A percentile compares a stretch with the other conserved stretches of the same genome.
Evolutionary conservation across 2,797 vertebrate genomes (phyloP).

Genomic region (Erethizon dorsatum): DNA sequence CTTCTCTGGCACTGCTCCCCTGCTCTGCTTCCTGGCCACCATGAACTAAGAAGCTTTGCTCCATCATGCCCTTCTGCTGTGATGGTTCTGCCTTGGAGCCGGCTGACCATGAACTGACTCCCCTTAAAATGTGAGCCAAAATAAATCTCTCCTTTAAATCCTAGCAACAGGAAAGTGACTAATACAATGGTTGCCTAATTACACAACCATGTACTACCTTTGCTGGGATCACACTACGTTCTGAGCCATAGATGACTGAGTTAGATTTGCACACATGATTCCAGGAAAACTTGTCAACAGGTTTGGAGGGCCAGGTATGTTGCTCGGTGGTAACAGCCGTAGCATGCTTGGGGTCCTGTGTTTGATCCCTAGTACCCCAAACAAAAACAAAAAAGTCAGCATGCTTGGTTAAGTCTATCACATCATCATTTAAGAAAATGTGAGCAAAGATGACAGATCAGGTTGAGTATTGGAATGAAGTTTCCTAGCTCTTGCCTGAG

Average conservation of each 20-base stretch:
- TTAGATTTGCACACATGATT: neutral
- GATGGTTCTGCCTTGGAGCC: too few relatives aligned
- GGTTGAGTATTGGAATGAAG: neutral
- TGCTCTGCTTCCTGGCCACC: too few relatives aligned
- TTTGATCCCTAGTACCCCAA: neutral
- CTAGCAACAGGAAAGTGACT: neutral
- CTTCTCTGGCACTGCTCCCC: neutral
- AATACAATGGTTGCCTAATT: neutral
- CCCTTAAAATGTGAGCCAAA: too few relatives aligned
- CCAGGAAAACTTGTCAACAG: neutral
- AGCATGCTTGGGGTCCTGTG: too few relatives aligned
- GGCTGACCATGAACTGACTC: too few relatives aligned
- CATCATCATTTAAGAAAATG: neutral
- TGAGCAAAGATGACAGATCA: neutral
- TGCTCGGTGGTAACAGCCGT: neutral
- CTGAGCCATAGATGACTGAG: neutral
- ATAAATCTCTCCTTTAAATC: too few relatives aligned
- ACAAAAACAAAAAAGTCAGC: neutral
- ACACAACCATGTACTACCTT: neutral
- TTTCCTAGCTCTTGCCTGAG: neutral
- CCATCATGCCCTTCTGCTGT: too few relatives aligned
- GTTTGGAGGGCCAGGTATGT: neutral
- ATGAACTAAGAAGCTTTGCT: too few relatives aligned
- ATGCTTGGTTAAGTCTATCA: neutral
- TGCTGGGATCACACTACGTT: neutral